These are phyloP conservation scores for Eristalis tenax DNA, from an alignment of 2,888 invertebrate species.

Conservation along the genomic window DNA sequence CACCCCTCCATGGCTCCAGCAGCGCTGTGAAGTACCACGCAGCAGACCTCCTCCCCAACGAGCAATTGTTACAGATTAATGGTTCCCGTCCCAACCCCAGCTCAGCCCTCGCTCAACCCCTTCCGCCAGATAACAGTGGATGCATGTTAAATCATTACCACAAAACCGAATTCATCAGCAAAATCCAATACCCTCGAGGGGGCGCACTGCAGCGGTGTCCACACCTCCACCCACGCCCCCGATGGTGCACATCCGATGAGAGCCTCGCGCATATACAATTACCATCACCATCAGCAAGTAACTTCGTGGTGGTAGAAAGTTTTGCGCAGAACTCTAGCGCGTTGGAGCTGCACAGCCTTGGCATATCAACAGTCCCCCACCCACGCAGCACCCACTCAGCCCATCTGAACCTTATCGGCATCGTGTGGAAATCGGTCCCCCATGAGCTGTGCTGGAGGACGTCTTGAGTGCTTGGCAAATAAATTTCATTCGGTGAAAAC, in stretches of 20 bases:
- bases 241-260: conserved; percentile 20
- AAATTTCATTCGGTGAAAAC: conserved; percentile 68
- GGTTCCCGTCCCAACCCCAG: conserved; percentile 51
- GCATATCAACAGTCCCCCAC: not conserved
- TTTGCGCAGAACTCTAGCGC: conserved; percentile 25
- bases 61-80: conserved; percentile 69
- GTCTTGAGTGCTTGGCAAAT: conserved; percentile 71
- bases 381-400: not conserved
- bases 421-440: conserved; percentile 66
- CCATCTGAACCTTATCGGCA: conserved; percentile 46
- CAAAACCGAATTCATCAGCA: conserved; percentile 71
- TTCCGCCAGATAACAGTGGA: conserved; percentile 58
- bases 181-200: conserved; percentile 59
- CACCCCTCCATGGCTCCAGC: not conserved
- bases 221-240: not conserved
- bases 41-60: conserved; percentile 14
- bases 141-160: conserved; percentile 72
- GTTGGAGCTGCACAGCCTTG: conserved; percentile 1
- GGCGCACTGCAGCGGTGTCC: not conserved
- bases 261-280: conserved; percentile 62
- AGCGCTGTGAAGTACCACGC: not conserved
- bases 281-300: conserved; percentile 59
- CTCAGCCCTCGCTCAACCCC: not conserved
- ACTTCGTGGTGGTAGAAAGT: conserved; percentile 58
- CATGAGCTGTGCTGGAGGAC: conserved; percentile 44